Percentiles rank a stretch among this genome's conserved stretches.
These are phyloP conservation scores for Helleia helle DNA, from an alignment of 2,888 invertebrate genomes.

Conservation along the genomic window DNA sequence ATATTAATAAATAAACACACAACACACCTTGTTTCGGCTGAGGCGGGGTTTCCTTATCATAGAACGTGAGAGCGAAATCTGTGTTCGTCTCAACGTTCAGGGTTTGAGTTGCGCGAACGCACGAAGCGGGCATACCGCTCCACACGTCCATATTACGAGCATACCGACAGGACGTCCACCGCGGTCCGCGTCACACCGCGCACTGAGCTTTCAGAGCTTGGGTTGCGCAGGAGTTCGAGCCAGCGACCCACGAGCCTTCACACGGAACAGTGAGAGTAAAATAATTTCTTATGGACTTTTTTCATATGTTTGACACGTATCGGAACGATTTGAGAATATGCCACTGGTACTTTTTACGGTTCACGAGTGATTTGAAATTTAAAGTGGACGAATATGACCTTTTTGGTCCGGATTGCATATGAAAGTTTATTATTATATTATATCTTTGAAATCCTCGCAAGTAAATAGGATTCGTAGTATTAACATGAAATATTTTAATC, in stretches of 20 bases:
- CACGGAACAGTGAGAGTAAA: slow-evolving; percentile 33
- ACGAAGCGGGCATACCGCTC: slow-evolving; percentile 78
- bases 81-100: slow-evolving; percentile 82
- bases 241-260: slow-evolving; percentile 29
- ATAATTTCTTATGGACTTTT: slow-evolving; percentile 23
- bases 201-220: slow-evolving; percentile 45
- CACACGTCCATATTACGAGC: slow-evolving; percentile 81
- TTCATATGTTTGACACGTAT: slow-evolving; percentile 9
- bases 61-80: slow-evolving; percentile 87
- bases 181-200: slow-evolving; percentile 57
- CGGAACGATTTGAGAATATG: neutral
- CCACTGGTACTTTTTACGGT: too few species aligned
- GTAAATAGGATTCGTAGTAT: too few species aligned
- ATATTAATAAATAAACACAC: slow-evolving; percentile 8
- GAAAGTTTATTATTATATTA: neutral
- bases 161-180: slow-evolving; percentile 50
- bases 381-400: too few species aligned
- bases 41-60: slow-evolving; percentile 77
- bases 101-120: slow-evolving; percentile 74
- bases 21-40: slow-evolving; percentile 50
- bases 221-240: slow-evolving; percentile 20
- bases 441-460: too few species aligned
- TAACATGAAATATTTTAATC: too few species aligned
- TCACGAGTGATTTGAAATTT: too few species aligned
- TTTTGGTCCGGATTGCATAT: too few species aligned